Evolutionary conservation across 2,113 vertebrate genomes (phyloP).

Genomic region (Halcyon senegalensis): DNA sequence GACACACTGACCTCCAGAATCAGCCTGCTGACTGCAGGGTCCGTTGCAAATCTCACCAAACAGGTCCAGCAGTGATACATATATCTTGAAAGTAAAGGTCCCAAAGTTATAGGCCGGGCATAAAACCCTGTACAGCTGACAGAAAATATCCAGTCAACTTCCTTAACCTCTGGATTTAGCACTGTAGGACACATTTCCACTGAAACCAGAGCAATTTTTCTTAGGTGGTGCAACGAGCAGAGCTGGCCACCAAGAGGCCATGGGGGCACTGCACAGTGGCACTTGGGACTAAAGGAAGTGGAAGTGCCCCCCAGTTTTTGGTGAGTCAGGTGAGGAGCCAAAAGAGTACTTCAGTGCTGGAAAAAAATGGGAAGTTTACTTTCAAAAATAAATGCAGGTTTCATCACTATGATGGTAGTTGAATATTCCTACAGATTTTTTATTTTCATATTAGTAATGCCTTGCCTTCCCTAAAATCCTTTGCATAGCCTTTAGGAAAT

Average conservation of each 20-base stretch:
- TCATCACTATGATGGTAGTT: neutral
- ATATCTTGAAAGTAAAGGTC: neutral
- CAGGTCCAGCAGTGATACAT: accelerated
- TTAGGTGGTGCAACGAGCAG: neutral
- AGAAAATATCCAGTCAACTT: neutral
- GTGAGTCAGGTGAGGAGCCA: accelerated
- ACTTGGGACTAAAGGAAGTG: neutral
- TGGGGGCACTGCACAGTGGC: neutral
- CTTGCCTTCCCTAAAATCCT: neutral
- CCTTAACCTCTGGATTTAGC: neutral
- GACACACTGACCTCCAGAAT: neutral
- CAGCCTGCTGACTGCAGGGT: neutral
- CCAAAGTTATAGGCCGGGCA: neutral
- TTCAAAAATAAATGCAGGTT: neutral
- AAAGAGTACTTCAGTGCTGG: neutral
- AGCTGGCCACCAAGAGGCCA: neutral
- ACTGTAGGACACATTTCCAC: neutral
- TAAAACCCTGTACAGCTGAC: neutral
- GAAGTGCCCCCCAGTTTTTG: neutral
- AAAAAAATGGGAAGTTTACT: neutral
- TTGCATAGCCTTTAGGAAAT: neutral
- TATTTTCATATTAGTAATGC: neutral
- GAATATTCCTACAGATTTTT: neutral
- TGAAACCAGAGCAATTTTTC: neutral
- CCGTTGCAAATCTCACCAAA: neutral